Evolutionary conservation across 1,140 invertebrate species (phyloP), one percentile per base, ranked within the genome.

Genomic region (Acromyrmex echinatior): DNA sequence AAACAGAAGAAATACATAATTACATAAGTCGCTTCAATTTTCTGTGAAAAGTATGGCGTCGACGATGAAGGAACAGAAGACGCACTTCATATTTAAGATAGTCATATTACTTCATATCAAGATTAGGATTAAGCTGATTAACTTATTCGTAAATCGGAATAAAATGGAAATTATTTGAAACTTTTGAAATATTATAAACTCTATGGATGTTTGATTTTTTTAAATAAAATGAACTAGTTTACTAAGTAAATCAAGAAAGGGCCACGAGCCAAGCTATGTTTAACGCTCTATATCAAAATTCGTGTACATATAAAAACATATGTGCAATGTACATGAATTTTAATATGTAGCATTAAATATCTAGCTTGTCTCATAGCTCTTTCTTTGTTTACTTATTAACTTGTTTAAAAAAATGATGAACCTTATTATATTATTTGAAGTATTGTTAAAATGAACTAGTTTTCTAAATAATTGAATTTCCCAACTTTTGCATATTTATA

Each of bases 1-100:
- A 31, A 84, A 73, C 14, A 25, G 56, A 82, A 73, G 31, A 82
- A 82, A 71, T 56, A 10, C 12, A 45, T 35, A 70, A 56, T 39
- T 56, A 66, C 25, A 4, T 39, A 71, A 31, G 16, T 39, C 7
- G 49, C 5, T 68, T 53, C 14, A 81, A 62, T 63, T 62, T 28
- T 78, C 12, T 31, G 21, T 25, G 68, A 14, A 81, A 81, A 71
- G 28, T 60, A 62, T 49, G 14, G 28, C 25, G 39, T n/a, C 39
- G 68, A 82, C 14, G 21, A 21, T 62, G 68, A 74, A 12, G 6
- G 3, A n/a, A 62, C 10, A n/a, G 39, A 0, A 73, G 2, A 6
- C 58, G n/a, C 21, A n/a, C 5, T 51, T 49, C 5, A n/a, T 31
- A 53, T 58, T 70, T 58, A 56, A 3, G 16, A 63, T 76, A 82